A percentile compares a stretch with the other conserved stretches of the same genome.
phyloP scores from a whole-genome alignment of 2,113 vertebrate species.

The Ptychochromis oligacanthus region DNA sequence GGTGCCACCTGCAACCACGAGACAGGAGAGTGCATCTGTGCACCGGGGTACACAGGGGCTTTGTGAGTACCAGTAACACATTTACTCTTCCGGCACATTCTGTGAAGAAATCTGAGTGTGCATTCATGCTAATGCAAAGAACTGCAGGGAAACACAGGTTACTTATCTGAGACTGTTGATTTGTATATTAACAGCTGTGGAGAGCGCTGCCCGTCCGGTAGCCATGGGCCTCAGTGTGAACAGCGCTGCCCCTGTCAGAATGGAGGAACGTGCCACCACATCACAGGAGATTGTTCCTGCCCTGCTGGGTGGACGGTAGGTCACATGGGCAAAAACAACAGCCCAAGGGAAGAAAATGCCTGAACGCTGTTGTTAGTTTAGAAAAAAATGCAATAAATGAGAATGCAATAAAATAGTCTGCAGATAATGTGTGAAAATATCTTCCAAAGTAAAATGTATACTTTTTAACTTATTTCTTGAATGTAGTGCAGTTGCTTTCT shows the following conservation, averaged over 20 bases:
- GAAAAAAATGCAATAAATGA: not conserved
- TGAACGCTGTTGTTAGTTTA: not conserved
- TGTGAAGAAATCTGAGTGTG: not conserved
- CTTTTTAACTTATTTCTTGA: not conserved
- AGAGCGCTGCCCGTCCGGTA: constrained; percentile 92
- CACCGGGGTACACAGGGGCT: constrained; percentile 91
- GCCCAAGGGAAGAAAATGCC: not conserved
- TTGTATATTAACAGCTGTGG: constrained; percentile 85
- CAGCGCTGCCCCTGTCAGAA: constrained; percentile 97
- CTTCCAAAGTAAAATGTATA: not conserved
- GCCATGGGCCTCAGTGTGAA: constrained; percentile 95
- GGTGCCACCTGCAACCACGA: constrained; percentile 93
- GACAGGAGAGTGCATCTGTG: constrained; percentile 95
- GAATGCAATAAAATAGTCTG: too few relatives aligned
- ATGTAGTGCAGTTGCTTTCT: not conserved
- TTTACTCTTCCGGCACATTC: constrained; percentile 15
- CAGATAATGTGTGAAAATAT: not conserved
- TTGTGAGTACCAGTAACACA: constrained; percentile 86
- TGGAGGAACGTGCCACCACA: constrained; percentile 93
- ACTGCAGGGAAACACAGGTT: constrained; percentile 14
- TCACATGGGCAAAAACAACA: constrained; percentile 23
- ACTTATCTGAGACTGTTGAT: constrained; percentile 16
- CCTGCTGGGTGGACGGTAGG: constrained; percentile 94
- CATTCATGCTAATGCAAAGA: not conserved
- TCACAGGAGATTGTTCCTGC: constrained; percentile 96